A percentile compares a stretch with the other conserved stretches of the same genome.
These are phyloP conservation scores for Anhinga rufa DNA, from an alignment of 2,113 vertebrate genomes.

Conservation along the genomic window DNA sequence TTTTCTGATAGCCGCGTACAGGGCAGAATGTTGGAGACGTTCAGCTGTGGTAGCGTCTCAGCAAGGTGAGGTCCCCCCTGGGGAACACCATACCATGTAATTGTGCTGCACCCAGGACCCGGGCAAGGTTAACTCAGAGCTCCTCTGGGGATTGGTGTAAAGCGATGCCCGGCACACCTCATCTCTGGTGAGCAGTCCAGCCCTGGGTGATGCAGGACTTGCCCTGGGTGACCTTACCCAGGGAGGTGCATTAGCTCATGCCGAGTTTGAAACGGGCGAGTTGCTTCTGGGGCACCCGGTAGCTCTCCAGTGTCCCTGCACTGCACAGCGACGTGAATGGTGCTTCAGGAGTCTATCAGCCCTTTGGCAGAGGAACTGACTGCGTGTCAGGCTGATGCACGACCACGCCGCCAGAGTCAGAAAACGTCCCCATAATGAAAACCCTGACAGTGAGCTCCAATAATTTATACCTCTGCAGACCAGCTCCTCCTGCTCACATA, in stretches of 20 bases:
- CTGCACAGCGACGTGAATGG: not conserved
- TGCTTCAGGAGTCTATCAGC: not conserved
- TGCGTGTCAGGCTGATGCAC: not conserved
- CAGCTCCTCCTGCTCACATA: not conserved
- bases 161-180: not conserved
- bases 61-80: not conserved
- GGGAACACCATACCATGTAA: not conserved
- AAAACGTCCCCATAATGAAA: not conserved
- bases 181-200: not conserved
- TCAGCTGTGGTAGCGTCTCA: not conserved
- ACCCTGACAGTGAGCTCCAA: not conserved
- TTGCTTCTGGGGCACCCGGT: not conserved
- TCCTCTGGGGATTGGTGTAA: not conserved
- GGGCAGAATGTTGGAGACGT: not conserved
- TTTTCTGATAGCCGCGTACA: not conserved
- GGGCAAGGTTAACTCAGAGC: not conserved
- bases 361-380: not conserved
- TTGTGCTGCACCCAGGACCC: not conserved
- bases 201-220: not conserved
- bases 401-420: accelerated
- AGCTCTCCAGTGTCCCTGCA: not conserved
- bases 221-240: not conserved
- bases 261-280: not conserved
- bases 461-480: not conserved
- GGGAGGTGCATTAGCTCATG: not conserved